Percentiles rank a stretch among this genome's conserved stretches.
Conservation (phyloP, 2,888 invertebrate genomes). For the Caenorhabditis imperialis region DNA sequence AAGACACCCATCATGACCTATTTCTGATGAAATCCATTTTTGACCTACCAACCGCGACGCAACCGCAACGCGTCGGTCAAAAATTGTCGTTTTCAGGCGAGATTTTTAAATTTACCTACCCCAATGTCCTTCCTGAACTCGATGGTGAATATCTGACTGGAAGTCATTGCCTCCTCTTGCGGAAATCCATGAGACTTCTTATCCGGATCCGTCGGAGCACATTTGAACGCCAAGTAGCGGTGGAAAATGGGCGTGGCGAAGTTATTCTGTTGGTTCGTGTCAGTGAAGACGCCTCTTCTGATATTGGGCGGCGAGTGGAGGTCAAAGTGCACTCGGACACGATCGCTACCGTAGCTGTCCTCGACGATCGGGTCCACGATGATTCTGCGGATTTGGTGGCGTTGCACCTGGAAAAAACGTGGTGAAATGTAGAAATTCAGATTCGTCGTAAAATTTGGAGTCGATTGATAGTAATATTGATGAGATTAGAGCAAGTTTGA, state of each 20-base stretch:
- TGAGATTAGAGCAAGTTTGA: no score
- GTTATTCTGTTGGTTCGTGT: background rate
- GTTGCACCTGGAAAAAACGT: conserved; percentile 50
- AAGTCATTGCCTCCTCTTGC: conserved; percentile 37
- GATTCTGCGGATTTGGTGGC: conserved; percentile 50
- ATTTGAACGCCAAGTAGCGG: conserved; percentile 26
- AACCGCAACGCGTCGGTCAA: no score
- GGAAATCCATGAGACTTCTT: conserved; percentile 25
- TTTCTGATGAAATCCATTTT: no score
- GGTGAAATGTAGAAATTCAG: no score
- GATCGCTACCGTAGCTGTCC: conserved; percentile 17
- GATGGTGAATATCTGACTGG: conserved; percentile 56
- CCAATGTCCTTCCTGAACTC: conserved; percentile 27
- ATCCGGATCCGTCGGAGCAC: no score
- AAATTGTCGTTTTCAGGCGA: no score
- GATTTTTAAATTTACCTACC: no score
- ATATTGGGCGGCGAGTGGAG: conserved; percentile 52
- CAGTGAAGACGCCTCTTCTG: conserved; percentile 20
- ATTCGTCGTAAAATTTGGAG: no score
- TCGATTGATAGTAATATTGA: no score
- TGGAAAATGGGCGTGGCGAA: conserved; percentile 13
- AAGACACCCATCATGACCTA: no score
- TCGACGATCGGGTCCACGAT: conserved; percentile 52
- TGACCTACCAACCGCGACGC: no score
- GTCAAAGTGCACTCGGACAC: conserved; percentile 49